A percentile compares a stretch with the other conserved stretches of the same genome.
Evolutionary conservation across 2,797 vertebrate species (phyloP).

Genomic region (Cynodonichthys magdalenae): DNA sequence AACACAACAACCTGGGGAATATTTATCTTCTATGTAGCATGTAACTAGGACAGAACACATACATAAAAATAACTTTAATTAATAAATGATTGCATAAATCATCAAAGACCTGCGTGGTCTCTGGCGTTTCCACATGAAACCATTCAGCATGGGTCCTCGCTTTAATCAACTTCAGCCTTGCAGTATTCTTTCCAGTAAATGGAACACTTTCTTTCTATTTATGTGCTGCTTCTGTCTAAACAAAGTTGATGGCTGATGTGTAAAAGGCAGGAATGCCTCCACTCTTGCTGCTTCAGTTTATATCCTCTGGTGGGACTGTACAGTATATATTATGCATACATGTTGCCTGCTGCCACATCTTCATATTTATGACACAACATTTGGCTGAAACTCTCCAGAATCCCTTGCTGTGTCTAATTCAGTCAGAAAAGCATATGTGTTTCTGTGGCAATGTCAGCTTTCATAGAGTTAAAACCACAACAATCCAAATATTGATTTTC

Average conservation of each 20-base stretch:
- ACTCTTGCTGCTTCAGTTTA: constrained; percentile 45
- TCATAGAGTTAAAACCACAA: not conserved
- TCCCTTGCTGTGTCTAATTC: not conserved
- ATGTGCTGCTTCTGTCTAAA: constrained; percentile 35
- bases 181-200: constrained; percentile 18
- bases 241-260: constrained; percentile 13
- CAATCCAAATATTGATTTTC: not conserved
- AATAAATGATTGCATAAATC: constrained; percentile 61
- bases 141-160: constrained; percentile 7
- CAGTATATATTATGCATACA: constrained; percentile 61
- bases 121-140: constrained; percentile 18
- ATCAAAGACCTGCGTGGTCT: constrained; percentile 57
- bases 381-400: constrained; percentile 24
- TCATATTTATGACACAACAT: constrained; percentile 51
- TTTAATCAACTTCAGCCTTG: constrained; percentile 21
- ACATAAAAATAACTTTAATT: constrained; percentile 50
- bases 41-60: constrained; percentile 49
- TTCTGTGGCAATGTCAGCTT: constrained; percentile 10
- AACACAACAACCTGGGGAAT: constrained; percentile 11
- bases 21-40: constrained; percentile 23
- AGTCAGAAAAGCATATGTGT: constrained; percentile 24
- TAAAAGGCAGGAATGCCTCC: constrained; percentile 41
- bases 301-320: constrained; percentile 33
- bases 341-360: constrained; percentile 45
- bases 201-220: constrained; percentile 6